phyloP scores from a whole-genome alignment of 1,140 invertebrate genomes.

The Onthophagus taurus region DNA sequence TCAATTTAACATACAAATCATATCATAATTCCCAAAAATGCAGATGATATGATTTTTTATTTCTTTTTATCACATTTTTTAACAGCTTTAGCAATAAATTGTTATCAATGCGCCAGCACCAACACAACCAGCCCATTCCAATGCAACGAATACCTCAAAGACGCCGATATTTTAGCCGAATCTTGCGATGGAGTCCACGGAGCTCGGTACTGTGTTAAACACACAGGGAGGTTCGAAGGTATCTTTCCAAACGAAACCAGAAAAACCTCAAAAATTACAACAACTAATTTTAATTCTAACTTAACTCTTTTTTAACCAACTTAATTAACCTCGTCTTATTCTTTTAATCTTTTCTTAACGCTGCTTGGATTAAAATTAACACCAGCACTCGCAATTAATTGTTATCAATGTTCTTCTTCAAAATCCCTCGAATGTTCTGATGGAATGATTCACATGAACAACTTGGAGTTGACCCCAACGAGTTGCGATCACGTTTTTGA shows the following conservation, averaged over 20 bases:
- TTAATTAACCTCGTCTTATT: neutral
- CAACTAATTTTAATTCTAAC: neutral
- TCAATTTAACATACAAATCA: too few relatives aligned
- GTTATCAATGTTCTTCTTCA: conserved; percentile 74
- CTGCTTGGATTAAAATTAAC: conserved; percentile 6
- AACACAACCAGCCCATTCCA: conserved; percentile 68
- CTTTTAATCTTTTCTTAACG: conserved; percentile 4
- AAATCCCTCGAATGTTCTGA: conserved; percentile 67
- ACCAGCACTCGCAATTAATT: conserved; percentile 52
- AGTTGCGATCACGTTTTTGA: conserved; percentile 67
- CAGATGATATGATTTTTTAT: too few relatives aligned
- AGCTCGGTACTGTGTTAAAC: conserved; percentile 87
- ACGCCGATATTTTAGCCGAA: conserved; percentile 54
- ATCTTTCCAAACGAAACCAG: conserved; percentile 26
- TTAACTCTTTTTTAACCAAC: neutral
- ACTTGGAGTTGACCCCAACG: conserved; percentile 46
- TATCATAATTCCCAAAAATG: too few relatives aligned
- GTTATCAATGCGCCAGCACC: conserved; percentile 83
- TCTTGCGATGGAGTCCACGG: conserved; percentile 71
- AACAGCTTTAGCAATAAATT: conserved; percentile 62
- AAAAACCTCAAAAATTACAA: neutral
- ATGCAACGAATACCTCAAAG: conserved; percentile 78
- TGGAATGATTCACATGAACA: conserved; percentile 48
- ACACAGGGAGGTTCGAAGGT: conserved; percentile 91
- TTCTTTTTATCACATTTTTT: too few relatives aligned